Evolutionary conservation across 2,888 invertebrate species (phyloP), one percentile per base, ranked within the genome.

Genomic region (Agrochola lychnidis): DNA sequence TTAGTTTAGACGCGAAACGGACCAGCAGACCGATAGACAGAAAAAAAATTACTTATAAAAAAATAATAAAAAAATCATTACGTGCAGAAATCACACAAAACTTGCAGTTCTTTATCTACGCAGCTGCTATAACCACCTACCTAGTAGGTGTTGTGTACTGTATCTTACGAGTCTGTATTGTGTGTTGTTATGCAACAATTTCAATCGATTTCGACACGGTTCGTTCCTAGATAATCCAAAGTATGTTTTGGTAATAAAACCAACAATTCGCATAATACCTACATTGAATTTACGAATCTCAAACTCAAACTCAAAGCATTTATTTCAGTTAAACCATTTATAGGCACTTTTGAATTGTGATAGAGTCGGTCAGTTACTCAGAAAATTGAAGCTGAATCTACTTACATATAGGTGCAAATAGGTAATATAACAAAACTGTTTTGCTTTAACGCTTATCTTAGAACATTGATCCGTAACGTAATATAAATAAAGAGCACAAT

Each of bases 161-260:
- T 3, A 30, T 56, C 22, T n/a, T 30, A 70, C 10, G 6, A 22
- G 7, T 36, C 4, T 0, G 4, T 56, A 42, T 70, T n/a, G 12
- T 30, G 48, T 51, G 45, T 56, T 36, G 1, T 30, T 57, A 56
- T 19, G 30, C 25, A 77, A 63, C 56, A 45, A 25, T 53, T 78
- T 25, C 78, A 69, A 69, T 70, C 30, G 22, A 53, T 61, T 51
- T 51, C 42, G 51, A 76, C 14, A 51, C n/a, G 19, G 30, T 68
- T 67, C 40, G 19, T 48, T 57, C 76, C 48, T 48, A 40, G 57
- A 51, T 57, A 48, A 68, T 45, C 45, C 19, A 57, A 72, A 48
- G 63, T 59, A 25, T 25, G 12, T 57, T n/a, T 42, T 25, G 40
- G 25, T 70, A 53, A 42, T 72, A 73, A 72, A 73, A 71, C 56